These are phyloP conservation scores for Hydractinia symbiolongicarpus DNA, from an alignment of 30 jellyfish, hydroid and myxozoan species.

Conservation along the genomic window DNA sequence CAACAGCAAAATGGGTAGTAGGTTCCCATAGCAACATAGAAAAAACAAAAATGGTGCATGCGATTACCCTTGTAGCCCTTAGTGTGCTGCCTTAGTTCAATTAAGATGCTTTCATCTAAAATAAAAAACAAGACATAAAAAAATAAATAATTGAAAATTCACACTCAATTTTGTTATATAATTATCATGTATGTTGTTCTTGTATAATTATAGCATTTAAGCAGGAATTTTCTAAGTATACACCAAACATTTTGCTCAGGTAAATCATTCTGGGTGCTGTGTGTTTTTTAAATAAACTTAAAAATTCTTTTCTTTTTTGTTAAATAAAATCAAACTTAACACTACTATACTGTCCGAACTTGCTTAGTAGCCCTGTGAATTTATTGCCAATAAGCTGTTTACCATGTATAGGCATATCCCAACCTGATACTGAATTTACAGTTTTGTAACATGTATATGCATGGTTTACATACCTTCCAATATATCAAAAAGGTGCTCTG, in stretches of 20 bases:
- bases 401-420: not conserved
- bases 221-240: too few relatives aligned
- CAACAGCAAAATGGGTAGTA: not conserved
- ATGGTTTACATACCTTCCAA: conserved; percentile 47
- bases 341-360: too few relatives aligned
- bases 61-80: conserved; percentile 44
- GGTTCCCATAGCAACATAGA: not conserved
- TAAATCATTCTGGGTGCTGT: too few relatives aligned
- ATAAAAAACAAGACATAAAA: too few relatives aligned
- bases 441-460: not conserved
- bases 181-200: not conserved
- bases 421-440: not conserved
- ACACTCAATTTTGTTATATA: not conserved
- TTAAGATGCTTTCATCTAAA: conserved; percentile 45
- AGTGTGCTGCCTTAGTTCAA: conserved; percentile 62
- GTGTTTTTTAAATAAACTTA: too few relatives aligned
- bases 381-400: too few relatives aligned
- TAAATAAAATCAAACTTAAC: too few relatives aligned
- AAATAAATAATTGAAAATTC: not conserved
- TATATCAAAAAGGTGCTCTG: conserved; percentile 73
- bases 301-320: too few relatives aligned
- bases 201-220: too few relatives aligned
- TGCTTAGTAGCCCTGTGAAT: too few relatives aligned
- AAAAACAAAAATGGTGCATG: not conserved
- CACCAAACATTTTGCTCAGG: too few relatives aligned